These are phyloP conservation scores for Marasmarcha lunaedactyla DNA, from an alignment of 2,888 invertebrate species.

Conservation along the genomic window DNA sequence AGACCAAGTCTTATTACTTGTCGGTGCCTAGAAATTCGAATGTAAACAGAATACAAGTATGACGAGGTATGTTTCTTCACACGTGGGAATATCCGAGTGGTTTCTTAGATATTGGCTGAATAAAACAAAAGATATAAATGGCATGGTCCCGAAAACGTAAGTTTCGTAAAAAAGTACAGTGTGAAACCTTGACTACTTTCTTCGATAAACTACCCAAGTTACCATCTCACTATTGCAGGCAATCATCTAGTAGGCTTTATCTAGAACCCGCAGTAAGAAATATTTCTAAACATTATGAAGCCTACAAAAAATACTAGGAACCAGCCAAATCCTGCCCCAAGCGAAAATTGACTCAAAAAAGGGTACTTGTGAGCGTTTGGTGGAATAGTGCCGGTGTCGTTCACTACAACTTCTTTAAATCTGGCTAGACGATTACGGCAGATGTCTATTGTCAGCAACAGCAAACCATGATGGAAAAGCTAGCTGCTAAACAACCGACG, in stretches of 20 bases:
- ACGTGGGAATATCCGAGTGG: slow-evolving; percentile 4
- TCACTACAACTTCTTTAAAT: too few relatives aligned
- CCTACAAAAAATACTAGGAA: slow-evolving; percentile 1
- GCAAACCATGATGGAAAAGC: too few relatives aligned
- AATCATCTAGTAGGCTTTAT: slow-evolving; percentile 4
- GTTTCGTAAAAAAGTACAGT: slow-evolving; percentile 3
- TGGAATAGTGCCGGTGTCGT: too few relatives aligned
- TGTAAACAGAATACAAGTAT: slow-evolving; percentile 8
- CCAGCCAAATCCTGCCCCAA: too few relatives aligned
- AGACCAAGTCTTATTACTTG: slow-evolving; percentile 5
- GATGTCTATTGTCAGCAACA: too few relatives aligned
- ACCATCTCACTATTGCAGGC: slow-evolving; percentile 5
- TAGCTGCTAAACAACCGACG: too few relatives aligned
- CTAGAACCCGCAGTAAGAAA: slow-evolving; percentile 1
- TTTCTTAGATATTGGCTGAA: slow-evolving; percentile 3
- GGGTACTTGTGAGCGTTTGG: too few relatives aligned
- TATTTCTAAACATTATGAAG: slow-evolving; percentile 2
- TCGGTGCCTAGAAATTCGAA: slow-evolving; percentile 6
- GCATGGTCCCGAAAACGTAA: slow-evolving; percentile 7
- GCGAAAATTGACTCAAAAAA: too few relatives aligned
- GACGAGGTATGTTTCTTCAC: slow-evolving; percentile 6
- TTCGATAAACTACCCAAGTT: slow-evolving; percentile 4
- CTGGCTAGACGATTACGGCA: too few relatives aligned
- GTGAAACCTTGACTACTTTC: not conserved
- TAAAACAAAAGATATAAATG: slow-evolving; percentile 6